A percentile compares a stretch with the other conserved stretches of the same genome.
phyloP scores from a whole-genome alignment of 2,888 invertebrate genomes.

The Priocnemis perturbator region DNA sequence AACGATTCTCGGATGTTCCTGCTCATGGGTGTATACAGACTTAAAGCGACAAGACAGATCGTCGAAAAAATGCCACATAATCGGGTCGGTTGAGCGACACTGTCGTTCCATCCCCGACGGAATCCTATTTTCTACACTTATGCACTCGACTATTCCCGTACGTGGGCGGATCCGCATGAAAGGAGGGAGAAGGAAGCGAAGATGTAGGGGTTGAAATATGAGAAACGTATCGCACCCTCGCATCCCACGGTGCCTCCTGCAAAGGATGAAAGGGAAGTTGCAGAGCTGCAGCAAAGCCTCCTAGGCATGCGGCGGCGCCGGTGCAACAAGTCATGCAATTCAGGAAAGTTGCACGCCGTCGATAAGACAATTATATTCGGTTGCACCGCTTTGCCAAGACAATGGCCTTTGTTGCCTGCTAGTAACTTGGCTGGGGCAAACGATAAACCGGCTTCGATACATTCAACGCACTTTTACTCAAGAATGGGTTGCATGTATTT shows the following conservation, averaged over 20 bases:
- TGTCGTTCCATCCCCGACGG: not conserved
- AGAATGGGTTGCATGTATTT: too few species aligned
- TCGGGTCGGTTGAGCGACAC: not conserved
- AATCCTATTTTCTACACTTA: constrained; percentile 29
- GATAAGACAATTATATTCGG: constrained; percentile 57
- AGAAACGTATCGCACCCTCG: constrained; percentile 44
- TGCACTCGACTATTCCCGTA: constrained; percentile 8
- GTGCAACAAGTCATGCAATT: constrained; percentile 58
- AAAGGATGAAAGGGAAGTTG: constrained; percentile 37
- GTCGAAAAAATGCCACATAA: not conserved
- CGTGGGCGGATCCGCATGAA: constrained; percentile 1
- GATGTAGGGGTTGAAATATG: constrained; percentile 43
- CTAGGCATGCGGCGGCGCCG: constrained; percentile 3
- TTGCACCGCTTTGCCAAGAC: constrained; percentile 44
- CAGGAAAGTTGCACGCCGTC: constrained; percentile 56
- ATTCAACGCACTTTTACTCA: too few species aligned
- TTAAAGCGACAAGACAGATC: too few species aligned
- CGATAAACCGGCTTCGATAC: too few species aligned
- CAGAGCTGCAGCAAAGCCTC: too few species aligned
- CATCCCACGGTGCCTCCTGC: constrained; percentile 36
- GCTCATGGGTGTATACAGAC: not conserved
- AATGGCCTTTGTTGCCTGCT: constrained; percentile 51
- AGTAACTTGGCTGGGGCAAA: too few species aligned
- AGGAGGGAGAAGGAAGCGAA: not conserved
- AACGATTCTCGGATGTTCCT: too few species aligned